Conservation (phyloP, 1,140 invertebrate genomes). For the Hestina assimilis region DNA sequence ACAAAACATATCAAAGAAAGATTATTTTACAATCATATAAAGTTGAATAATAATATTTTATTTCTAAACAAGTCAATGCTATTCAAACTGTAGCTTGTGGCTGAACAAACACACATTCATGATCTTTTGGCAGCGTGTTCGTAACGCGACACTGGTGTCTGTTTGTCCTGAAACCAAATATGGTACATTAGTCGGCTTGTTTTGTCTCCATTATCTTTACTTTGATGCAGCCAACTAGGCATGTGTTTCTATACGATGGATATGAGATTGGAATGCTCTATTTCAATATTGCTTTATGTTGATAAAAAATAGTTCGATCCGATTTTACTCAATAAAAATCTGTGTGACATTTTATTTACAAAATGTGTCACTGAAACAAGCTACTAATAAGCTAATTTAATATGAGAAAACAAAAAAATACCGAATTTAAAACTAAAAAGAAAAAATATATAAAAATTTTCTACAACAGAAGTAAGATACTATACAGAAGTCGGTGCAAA, state of each 20-base stretch:
- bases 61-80: no score
- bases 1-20: no score
- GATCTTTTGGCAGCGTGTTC: constrained; percentile 58
- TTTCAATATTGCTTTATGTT: constrained; percentile 10
- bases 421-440: no score
- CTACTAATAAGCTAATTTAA: no score
- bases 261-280: constrained; percentile 3
- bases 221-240: constrained; percentile 62
- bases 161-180: constrained; percentile 67
- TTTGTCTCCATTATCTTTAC: constrained; percentile 69
- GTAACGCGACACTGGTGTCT: constrained; percentile 58
- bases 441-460: no score
- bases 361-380: no score
- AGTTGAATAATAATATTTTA: no score
- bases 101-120: constrained; percentile 56
- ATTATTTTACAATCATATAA: no score
- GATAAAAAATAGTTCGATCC: no score
- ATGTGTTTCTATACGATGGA: constrained; percentile 34
- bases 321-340: neutral
- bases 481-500: no score
- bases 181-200: constrained; percentile 57
- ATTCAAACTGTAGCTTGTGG: constrained; percentile 19
- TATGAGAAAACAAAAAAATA: no score
- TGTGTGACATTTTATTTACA: neutral
- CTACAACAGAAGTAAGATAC: no score